A percentile compares a stretch with the other conserved stretches of the same genome.
Conservation (phyloP, 2,113 vertebrate species). For the Tragelaphus imberbis region DNA sequence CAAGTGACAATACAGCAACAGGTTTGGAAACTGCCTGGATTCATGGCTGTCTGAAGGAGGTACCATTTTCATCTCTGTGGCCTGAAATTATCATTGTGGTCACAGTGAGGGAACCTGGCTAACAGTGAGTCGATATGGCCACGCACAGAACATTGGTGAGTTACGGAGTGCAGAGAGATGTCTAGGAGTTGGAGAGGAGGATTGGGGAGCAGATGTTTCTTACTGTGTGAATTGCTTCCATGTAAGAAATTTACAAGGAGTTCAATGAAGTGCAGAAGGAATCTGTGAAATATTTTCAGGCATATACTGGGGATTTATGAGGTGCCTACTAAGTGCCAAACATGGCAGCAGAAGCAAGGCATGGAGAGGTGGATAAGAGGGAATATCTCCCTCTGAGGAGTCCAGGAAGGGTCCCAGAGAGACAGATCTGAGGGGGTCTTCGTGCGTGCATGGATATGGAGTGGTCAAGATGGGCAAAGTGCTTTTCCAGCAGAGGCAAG, state of each 20-base stretch:
- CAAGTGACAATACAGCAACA: background rate
- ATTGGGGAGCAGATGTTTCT: background rate
- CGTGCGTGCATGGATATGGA: fast-evolving
- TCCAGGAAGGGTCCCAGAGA: background rate
- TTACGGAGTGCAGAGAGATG: background rate
- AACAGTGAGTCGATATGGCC: background rate
- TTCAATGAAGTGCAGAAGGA: background rate
- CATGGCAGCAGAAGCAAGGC: background rate
- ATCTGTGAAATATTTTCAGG: background rate
- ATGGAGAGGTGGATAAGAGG: background rate
- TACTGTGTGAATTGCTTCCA: background rate
- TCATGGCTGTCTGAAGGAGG: background rate
- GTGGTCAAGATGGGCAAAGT: fast-evolving
- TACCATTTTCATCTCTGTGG: background rate
- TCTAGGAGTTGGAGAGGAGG: background rate
- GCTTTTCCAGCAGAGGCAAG: background rate
- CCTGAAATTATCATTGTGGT: background rate
- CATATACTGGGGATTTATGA: background rate
- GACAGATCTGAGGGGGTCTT: background rate
- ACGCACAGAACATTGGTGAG: background rate
- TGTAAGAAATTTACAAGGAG: background rate
- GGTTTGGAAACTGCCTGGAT: background rate
- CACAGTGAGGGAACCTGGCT: background rate
- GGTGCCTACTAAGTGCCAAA: background rate
- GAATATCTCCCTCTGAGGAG: background rate